Conservation (phyloP, 2,888 invertebrate genomes). For the Cybosia mesomella region DNA sequence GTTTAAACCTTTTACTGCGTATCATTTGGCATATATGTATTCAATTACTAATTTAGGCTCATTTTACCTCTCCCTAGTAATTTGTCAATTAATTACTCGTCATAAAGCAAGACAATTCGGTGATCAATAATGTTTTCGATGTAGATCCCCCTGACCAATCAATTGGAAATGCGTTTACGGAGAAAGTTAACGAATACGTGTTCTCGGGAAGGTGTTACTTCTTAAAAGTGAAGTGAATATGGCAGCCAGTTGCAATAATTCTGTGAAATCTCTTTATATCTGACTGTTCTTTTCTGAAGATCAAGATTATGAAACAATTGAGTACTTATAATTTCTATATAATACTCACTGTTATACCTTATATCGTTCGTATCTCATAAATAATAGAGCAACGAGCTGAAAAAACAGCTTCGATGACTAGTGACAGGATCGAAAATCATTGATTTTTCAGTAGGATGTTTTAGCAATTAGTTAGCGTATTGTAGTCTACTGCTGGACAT, state of each 20-base stretch:
- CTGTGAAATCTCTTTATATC: slow-evolving; percentile 15
- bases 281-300: neutral
- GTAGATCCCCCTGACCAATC: slow-evolving; percentile 51
- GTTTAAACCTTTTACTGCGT: neutral
- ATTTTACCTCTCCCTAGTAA: slow-evolving; percentile 19
- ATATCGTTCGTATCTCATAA: no score
- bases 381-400: neutral
- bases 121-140: slow-evolving; percentile 33
- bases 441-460: no score
- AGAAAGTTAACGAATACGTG: slow-evolving; percentile 61
- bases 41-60: neutral
- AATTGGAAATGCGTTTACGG: slow-evolving; percentile 62
- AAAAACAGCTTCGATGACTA: neutral
- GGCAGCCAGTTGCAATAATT: slow-evolving; percentile 44
- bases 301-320: neutral
- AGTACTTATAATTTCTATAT: neutral
- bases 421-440: no score
- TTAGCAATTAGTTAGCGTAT: no score
- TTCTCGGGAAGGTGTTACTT: slow-evolving; percentile 48
- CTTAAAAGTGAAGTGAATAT: slow-evolving; percentile 40
- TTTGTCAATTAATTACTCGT: slow-evolving; percentile 25
- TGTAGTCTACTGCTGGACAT: no score
- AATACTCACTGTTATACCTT: neutral
- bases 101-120: slow-evolving; percentile 37
- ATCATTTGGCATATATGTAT: neutral